Evolutionary conservation across 2,113 vertebrate species (phyloP).

Genomic region (Asarcornis scutulata): DNA sequence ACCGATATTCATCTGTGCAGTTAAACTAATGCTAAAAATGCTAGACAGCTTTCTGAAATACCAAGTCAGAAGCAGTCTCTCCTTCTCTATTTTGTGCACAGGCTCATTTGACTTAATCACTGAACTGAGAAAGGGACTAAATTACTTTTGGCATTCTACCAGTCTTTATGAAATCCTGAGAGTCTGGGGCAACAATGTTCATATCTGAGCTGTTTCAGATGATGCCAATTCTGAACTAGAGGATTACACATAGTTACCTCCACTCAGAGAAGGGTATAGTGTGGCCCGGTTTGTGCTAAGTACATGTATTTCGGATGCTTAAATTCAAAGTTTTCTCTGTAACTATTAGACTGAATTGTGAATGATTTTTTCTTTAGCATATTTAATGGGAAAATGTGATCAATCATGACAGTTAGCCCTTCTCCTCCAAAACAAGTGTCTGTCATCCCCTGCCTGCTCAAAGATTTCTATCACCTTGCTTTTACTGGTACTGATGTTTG

Average conservation of each 20-base stretch:
- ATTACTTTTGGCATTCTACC: background rate
- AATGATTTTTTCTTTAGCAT: background rate
- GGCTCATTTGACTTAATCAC: background rate
- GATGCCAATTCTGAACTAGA: background rate
- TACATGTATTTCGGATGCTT: background rate
- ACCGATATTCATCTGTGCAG: background rate
- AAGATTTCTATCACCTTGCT: background rate
- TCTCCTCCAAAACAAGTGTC: background rate
- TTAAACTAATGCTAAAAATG: background rate
- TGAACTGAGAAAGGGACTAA: background rate
- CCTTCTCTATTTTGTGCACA: accelerated
- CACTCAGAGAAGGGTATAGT: background rate
- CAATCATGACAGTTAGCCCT: background rate
- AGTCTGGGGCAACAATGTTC: background rate
- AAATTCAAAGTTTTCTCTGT: background rate
- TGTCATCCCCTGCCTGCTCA: background rate
- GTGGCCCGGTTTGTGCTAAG: background rate
- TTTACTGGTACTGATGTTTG: background rate
- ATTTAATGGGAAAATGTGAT: background rate
- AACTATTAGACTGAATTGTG: background rate
- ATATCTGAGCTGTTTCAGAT: background rate
- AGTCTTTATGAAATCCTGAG: background rate
- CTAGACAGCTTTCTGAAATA: background rate
- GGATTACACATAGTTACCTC: background rate
- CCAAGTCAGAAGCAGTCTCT: background rate